Conservation (phyloP, 2,888 invertebrate genomes). For the Allophyes oxyacanthae region DNA sequence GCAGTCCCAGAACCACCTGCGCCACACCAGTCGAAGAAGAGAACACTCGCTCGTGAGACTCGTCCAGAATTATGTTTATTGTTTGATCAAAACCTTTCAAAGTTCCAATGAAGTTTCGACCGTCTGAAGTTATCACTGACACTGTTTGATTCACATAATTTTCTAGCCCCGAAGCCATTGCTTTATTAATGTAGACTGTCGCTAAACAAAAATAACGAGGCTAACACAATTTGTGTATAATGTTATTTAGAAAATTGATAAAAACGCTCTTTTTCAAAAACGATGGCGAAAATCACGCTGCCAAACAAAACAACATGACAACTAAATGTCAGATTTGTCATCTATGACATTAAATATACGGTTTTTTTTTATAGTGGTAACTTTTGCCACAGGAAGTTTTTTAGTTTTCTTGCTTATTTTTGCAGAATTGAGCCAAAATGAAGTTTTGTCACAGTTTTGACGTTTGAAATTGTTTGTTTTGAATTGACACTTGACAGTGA, state of each 20-base stretch:
- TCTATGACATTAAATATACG: too few species aligned
- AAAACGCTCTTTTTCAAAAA: not conserved
- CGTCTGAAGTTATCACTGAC: slow-evolving; percentile 98
- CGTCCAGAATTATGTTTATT: slow-evolving; percentile 99
- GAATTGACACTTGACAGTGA: too few species aligned
- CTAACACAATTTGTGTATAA: too few species aligned
- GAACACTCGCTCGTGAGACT: slow-evolving; percentile 99
- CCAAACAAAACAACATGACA: slow-evolving; percentile 28
- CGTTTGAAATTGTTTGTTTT: too few species aligned
- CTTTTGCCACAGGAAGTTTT: too few species aligned
- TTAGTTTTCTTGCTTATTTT: too few species aligned
- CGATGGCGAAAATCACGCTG: slow-evolving; percentile 26
- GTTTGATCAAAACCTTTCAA: slow-evolving; percentile 99
- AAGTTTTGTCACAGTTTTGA: too few species aligned
- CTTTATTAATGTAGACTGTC: slow-evolving; percentile 1
- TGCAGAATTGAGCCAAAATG: too few species aligned
- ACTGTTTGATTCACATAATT: slow-evolving; percentile 97
- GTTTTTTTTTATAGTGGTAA: too few species aligned
- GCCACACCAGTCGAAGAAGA: slow-evolving; percentile 96
- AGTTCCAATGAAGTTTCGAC: slow-evolving; percentile 98
- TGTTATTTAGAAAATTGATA: too few species aligned
- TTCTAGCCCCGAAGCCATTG: slow-evolving; percentile 95
- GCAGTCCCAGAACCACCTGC: slow-evolving; percentile 97
- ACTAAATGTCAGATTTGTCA: too few species aligned
- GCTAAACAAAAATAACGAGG: slow-evolving; percentile 1